Evolutionary conservation across 2,888 invertebrate species (phyloP), one percentile per base, ranked within the genome.

Genomic region (Synanthedon tipuliformis): DNA sequence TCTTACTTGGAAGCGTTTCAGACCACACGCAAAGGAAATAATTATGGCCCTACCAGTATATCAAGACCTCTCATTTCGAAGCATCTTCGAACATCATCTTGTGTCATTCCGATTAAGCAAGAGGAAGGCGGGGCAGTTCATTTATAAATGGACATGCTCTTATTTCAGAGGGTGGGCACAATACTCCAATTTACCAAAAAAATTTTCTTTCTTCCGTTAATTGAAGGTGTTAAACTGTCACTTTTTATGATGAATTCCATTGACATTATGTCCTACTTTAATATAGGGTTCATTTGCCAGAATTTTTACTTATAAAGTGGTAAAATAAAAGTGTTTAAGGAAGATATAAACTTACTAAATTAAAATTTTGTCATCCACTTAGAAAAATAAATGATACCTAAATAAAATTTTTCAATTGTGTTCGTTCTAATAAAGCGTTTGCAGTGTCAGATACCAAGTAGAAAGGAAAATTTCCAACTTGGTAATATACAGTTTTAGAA

Each of bases 1-100:
- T 68, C 56, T 59, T 69, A 66, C 65, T 68, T 59, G 62, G 65
- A 69, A 70, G 60, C 50, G 50, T 54, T 50, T 54, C 50, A 60
- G 80, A 78, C 81, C 81, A 79, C 81, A 80, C 79, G 73, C 75
- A 62, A 34, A 70, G 62, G 61, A 64, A 62, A 67, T 75, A 72
- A 77, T 79, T 78, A 77, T 61, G 61, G 57, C 50, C 40, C 54
- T 65, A 18, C 74, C 74, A 73, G 57, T 59, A 53, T 68, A 63
- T 54, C 57, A 55, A 57, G 75, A 69, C 54, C 71, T 63, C 56
- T 60, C 62, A 58, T 57, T 56, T 56, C 61, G 59, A 55, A 64
- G 59, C 61, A 64, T 69, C 56, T 64, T 64, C 55, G 51, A 56
- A 50, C 48, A 51, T 59, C 11, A 51, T 59, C 57, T 52, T 50